Conservation (phyloP, 2,888 invertebrate genomes). For the Clusia tigrina region DNA sequence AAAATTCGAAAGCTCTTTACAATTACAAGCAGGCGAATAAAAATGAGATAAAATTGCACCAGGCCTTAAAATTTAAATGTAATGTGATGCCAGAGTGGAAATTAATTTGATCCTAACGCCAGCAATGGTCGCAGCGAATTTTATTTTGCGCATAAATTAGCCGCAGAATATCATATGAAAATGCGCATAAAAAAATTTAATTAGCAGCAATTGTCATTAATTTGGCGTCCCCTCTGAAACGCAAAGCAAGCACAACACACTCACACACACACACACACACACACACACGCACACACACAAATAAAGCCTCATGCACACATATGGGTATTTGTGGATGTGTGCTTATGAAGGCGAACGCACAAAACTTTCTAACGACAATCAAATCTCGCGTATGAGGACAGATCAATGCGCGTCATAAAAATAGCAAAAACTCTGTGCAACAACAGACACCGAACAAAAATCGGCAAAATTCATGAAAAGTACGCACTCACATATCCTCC, state of each 20-base stretch:
- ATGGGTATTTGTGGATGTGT: too few relatives aligned
- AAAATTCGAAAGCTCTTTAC: too few relatives aligned
- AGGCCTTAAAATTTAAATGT: too few relatives aligned
- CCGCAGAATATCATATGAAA: too few relatives aligned
- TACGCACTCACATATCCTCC: conserved; percentile 7
- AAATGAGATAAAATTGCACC: too few relatives aligned
- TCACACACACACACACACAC: not conserved
- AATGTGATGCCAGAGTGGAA: too few relatives aligned
- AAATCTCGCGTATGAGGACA: not conserved
- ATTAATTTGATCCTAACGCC: too few relatives aligned
- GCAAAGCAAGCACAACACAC: not conserved
- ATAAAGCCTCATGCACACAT: too few relatives aligned
- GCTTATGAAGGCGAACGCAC: not conserved
- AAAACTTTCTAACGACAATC: not conserved
- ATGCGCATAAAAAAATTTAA: too few relatives aligned
- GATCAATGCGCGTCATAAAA: not conserved
- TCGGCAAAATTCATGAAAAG: not conserved
- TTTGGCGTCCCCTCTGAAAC: not conserved
- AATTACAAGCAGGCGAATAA: too few relatives aligned
- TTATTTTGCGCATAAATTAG: too few relatives aligned
- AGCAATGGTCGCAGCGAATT: too few relatives aligned
- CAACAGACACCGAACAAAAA: not conserved
- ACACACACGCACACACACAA: not conserved
- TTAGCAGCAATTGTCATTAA: not conserved
- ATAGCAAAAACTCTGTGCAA: not conserved